Evolutionary conservation across 2,888 invertebrate genomes (phyloP).

Genomic region (Nipponacmea schrenckii): DNA sequence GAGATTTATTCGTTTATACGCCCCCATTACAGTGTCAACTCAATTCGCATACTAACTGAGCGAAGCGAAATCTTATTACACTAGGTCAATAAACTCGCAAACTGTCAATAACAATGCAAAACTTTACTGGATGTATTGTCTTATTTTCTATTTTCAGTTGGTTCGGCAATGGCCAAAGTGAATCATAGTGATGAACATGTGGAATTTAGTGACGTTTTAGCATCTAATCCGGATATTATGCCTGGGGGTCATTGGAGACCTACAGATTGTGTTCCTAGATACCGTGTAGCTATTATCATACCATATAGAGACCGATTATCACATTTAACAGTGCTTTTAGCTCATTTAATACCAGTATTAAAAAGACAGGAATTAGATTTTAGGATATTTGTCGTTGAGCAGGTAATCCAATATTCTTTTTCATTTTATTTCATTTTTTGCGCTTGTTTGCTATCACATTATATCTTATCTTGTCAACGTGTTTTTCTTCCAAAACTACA

Average conservation of each 20-base stretch:
- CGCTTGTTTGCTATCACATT: no score
- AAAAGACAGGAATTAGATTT: slow-evolving; percentile 71
- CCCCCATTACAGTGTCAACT: no score
- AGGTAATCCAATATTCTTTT: slow-evolving; percentile 49
- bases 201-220: neutral
- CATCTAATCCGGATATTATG: slow-evolving; percentile 36
- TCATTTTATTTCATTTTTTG: no score
- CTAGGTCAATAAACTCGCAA: no score
- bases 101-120: no score
- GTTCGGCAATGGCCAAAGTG: neutral
- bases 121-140: no score
- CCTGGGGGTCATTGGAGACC: slow-evolving; percentile 58
- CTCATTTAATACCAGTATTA: slow-evolving; percentile 70
- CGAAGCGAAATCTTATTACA: no score
- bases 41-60: no score
- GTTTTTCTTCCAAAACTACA: no score
- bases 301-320: slow-evolving; percentile 68
- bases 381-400: slow-evolving; percentile 71
- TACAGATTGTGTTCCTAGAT: slow-evolving; percentile 51
- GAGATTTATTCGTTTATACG: no score
- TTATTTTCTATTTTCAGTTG: neutral
- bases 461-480: no score
- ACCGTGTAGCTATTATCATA: slow-evolving; percentile 62
- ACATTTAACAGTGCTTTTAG: slow-evolving; percentile 69
- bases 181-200: neutral